Evolutionary conservation across 1,140 invertebrate species (phyloP), one percentile per base, ranked within the genome.

Genomic region (Babylonia areolata): DNA sequence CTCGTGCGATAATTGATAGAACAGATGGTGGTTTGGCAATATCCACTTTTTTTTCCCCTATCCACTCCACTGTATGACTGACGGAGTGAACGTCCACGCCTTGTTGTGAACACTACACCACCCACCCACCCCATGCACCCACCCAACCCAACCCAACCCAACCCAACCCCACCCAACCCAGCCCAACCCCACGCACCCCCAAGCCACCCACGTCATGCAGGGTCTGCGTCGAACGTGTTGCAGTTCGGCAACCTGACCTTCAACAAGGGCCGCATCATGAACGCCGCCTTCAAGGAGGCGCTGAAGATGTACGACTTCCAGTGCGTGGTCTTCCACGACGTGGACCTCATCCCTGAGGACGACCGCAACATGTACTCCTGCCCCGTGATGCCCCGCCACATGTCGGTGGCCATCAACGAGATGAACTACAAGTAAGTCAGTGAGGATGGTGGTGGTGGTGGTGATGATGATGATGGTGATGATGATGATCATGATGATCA

Each of bases 251-350:
- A 92, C 83, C 94, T 94, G 81, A 96, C 97, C 23, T 99, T 99
- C 92, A 99, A 99, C 95, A 96, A 98, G 91, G 98, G 97, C 0
- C 97, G 98, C 93, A 95, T 99, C 15, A 97, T 99, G 90, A 99
- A 99, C 93, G 96, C 98, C 88, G 99, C 98, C 1, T 98, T 97
- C 88, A 93, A 95, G 6, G 96, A 97, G 91, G 97, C 97, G 0
- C 93, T 95, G 42, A 95, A 95, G 88, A 95, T 99, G 1, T 92
- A 94, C 85, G 95, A 96, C 78, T 98, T 96, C 94, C 89, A 97
- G 39, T 99, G 99, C 92, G 96, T 99, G 78, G 96, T 99, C 81
- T 97, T 99, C 91, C 98, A 99, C 94, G 98, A 99, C 93, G 97
- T 99, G 71, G 98, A 99, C 95, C 94, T 99, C 33, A 95, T 99